Base-by-base conservation (phyloP, 2,888 invertebrate genomes). In the Cloeon dipterum region DNA sequence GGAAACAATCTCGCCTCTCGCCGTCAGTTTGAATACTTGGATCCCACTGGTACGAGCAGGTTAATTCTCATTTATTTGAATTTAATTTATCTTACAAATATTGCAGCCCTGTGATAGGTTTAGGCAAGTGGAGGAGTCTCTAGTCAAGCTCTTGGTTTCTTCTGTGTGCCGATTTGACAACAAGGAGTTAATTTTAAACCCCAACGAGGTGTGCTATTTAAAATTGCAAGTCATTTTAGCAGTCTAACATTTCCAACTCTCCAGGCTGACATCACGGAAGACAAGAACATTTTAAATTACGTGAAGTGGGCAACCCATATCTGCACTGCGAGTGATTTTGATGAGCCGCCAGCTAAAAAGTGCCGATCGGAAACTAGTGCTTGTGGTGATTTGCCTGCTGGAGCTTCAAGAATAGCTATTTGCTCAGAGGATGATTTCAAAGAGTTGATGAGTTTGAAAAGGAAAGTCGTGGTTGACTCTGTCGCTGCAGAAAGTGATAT, bases 11-110 rank as follows among this genome's bases (percentile, higher is more conserved):
- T 41, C 57, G n/a, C 57, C 60, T 13, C 56, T 63, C 7, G 61
- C 65, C 26, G 52, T 71, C 26, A 68, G 68, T 44, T 54, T 72
- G n/a, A 88, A 89, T 52, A 56, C 71, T 21, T 78, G 85, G 61
- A 54, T 93, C 43, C 78, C 82, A 33, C 56, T 78, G 56, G 76
- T 74, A 59, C 54, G 57, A 20, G 8, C n/a, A n/a, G n/a, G n/a
- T n/a, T n/a, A 11, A 23, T 11, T 23, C 7, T 23, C 11, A n/a
- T n/a, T n/a, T n/a, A n/a, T n/a, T n/a, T n/a, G n/a, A n/a, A n/a
- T n/a, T n/a, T n/a, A n/a, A n/a, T n/a, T n/a, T 10, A 8, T 21
- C 10, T 21, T 21, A 5, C 5, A n/a, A 29, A 8, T 23, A 23
- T 23, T 16, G 7, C 16, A 29, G 29, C 13, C 29, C 14, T 16